These are phyloP conservation scores for Pantherophis vulpinus DNA, from an alignment of 2,797 vertebrate genomes.

Conservation along the genomic window DNA sequence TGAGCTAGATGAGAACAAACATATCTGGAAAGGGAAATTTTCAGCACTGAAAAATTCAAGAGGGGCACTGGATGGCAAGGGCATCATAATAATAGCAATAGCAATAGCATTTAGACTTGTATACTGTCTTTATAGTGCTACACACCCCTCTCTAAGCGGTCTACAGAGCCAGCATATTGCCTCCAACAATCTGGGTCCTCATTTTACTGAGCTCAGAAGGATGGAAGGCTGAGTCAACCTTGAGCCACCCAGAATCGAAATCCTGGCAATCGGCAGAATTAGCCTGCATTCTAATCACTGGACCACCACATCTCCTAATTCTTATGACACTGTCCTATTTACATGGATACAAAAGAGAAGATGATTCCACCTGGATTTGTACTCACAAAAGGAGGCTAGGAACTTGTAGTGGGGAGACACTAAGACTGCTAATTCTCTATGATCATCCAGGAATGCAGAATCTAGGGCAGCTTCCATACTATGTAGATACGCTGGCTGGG, in stretches of 20 bases:
- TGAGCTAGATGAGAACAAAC: neutral
- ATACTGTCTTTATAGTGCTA: neutral
- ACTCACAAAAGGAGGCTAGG: neutral
- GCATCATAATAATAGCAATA: neutral
- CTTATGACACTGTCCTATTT: neutral
- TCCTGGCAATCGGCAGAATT: neutral
- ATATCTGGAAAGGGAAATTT: neutral
- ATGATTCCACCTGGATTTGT: neutral
- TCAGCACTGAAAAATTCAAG: neutral
- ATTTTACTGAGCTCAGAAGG: neutral
- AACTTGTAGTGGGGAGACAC: neutral
- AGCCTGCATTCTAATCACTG: neutral
- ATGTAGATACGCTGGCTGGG: neutral
- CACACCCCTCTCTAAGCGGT: neutral
- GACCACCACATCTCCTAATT: neutral
- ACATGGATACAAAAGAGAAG: neutral
- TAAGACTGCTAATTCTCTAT: neutral
- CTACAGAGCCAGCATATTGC: neutral
- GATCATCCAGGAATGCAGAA: neutral
- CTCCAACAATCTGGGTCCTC: neutral
- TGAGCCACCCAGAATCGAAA: neutral
- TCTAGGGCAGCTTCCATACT: neutral
- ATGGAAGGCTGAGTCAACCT: neutral
- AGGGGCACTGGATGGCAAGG: neutral
- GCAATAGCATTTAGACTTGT: neutral